A percentile compares a stretch with the other conserved stretches of the same genome.
Conservation (phyloP, 1,140 invertebrate genomes). For the Psix sp. region DNA sequence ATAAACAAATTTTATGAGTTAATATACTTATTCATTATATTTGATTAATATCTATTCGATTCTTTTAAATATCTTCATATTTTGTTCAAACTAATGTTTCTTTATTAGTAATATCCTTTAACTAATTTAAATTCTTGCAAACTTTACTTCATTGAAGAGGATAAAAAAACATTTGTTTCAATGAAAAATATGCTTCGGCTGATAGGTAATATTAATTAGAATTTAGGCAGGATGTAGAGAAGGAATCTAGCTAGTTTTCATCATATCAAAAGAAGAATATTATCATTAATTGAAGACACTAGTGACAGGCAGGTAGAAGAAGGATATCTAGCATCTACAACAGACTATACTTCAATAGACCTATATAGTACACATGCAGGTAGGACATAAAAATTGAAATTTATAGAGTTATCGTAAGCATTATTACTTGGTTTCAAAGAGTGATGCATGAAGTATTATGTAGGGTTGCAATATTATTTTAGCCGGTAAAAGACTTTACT, state of each 20-base stretch:
- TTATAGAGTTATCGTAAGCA: slow-evolving; percentile 46
- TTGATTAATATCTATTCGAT: too few relatives aligned
- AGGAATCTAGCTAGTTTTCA: slow-evolving; percentile 51
- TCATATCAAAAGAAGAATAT: slow-evolving; percentile 59
- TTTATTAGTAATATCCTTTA: too few relatives aligned
- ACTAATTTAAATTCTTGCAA: too few relatives aligned
- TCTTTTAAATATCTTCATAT: too few relatives aligned
- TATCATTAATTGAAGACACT: slow-evolving; percentile 62
- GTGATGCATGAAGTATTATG: slow-evolving; percentile 47
- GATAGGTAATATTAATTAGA: neutral
- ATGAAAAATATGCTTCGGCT: too few relatives aligned
- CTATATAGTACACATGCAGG: slow-evolving; percentile 68
- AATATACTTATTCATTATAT: too few relatives aligned
- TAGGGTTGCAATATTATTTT: slow-evolving; percentile 30
- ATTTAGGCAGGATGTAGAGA: slow-evolving; percentile 1
- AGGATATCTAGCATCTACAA: slow-evolving; percentile 66
- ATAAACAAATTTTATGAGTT: too few relatives aligned
- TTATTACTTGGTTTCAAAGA: slow-evolving; percentile 44
- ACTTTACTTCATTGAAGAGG: too few relatives aligned
- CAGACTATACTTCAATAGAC: slow-evolving; percentile 68
- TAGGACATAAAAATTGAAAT: slow-evolving; percentile 68
- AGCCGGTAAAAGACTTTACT: slow-evolving; percentile 11
- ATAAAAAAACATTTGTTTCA: too few relatives aligned
- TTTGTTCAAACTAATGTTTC: too few relatives aligned
- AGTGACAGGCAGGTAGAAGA: slow-evolving; percentile 70